phyloP scores from a whole-genome alignment of 1,140 invertebrate genomes.

The Lepidostoma basale region DNA sequence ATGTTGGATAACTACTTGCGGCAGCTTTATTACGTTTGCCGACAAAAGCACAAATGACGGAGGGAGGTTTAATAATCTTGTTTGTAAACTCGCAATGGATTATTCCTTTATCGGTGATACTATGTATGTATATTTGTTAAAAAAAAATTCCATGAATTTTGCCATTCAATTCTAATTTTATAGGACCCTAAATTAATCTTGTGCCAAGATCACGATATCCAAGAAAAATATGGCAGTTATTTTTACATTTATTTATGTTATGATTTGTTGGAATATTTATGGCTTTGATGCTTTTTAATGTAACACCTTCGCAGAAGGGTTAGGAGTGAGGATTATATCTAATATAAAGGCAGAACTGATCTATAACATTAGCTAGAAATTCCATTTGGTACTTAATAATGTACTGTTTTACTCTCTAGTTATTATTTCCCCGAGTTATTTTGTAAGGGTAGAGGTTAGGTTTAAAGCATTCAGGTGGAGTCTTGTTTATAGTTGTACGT shows the following conservation, averaged over 20 bases:
- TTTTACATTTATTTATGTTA: no score
- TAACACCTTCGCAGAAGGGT: background rate
- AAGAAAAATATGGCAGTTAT: no score
- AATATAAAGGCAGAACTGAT: constrained; percentile 25
- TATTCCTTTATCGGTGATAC: no score
- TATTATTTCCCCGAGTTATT: constrained; percentile 13
- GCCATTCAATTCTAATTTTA: constrained; percentile 12
- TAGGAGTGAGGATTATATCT: constrained; percentile 9
- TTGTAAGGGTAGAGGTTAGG: constrained; percentile 32
- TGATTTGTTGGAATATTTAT: no score
- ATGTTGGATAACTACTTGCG: no score
- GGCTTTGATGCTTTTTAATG: background rate
- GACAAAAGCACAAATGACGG: no score
- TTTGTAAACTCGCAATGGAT: no score
- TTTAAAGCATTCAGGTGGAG: constrained; percentile 23
- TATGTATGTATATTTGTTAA: background rate
- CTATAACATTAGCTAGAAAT: constrained; percentile 29
- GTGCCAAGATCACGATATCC: no score
- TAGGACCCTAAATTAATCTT: no score
- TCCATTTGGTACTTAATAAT: constrained; percentile 27
- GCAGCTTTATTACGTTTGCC: no score
- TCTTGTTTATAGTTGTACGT: no score
- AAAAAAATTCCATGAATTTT: constrained; percentile 11
- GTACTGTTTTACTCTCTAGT: background rate
- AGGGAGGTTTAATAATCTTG: no score